Conservation (phyloP, 2,797 vertebrate species). For the Acridotheres tristis region DNA sequence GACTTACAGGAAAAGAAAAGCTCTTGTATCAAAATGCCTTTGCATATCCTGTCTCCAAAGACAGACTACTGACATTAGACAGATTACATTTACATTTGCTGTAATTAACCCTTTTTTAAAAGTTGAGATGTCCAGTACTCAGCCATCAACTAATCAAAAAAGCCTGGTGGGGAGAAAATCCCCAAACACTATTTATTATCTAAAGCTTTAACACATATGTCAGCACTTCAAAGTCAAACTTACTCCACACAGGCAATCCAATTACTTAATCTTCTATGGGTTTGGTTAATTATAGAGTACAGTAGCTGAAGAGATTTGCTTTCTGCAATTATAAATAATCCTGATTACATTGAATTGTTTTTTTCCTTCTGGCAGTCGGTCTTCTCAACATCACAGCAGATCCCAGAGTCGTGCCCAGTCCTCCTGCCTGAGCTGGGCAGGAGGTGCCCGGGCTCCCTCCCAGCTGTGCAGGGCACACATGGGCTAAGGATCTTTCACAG, state of each 20-base stretch:
- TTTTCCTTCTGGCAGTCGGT: not conserved
- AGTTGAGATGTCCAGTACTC: not conserved
- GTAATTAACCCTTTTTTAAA: not conserved
- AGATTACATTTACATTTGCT: not conserved
- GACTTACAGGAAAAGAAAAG: not conserved
- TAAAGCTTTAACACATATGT: not conserved
- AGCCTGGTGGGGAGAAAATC: rapidly evolving
- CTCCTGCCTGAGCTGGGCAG: not conserved
- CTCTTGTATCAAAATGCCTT: not conserved
- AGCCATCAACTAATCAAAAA: not conserved
- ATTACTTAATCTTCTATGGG: not conserved
- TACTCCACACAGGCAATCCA: not conserved
- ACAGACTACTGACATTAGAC: not conserved
- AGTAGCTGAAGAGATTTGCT: not conserved
- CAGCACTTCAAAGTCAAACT: not conserved
- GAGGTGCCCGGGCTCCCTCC: rapidly evolving
- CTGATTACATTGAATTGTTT: not conserved
- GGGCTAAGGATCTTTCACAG: not conserved
- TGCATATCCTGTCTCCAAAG: not conserved
- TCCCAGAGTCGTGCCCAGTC: too few species aligned
- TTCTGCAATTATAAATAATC: slow-evolving; percentile 21
- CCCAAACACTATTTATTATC: not conserved
- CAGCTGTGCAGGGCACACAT: rapidly evolving
- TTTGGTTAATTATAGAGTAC: not conserved
- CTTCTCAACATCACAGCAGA: not conserved